phyloP scores from a whole-genome alignment of 2,888 invertebrate species.

The Deladenus siricidicola region DNA sequence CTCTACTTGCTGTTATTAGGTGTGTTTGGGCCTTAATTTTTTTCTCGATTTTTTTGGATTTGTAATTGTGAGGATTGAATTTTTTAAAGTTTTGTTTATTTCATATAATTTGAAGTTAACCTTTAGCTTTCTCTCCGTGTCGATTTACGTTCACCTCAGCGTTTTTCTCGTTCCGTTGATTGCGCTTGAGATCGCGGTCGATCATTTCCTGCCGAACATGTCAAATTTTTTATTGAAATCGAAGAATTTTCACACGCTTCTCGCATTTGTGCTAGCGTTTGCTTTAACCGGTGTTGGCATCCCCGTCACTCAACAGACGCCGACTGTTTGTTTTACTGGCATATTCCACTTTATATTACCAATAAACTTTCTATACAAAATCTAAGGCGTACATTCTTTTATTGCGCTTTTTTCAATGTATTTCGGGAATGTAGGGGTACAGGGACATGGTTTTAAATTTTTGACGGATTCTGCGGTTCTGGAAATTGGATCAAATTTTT shows the following conservation, averaged over 20 bases:
- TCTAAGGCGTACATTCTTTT: too few species aligned
- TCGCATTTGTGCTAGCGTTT: conserved; percentile 23
- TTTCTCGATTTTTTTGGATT: not conserved
- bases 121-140: conserved; percentile 25
- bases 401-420: too few species aligned
- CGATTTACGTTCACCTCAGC: conserved; percentile 22
- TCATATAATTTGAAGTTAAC: conserved; percentile 4
- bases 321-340: conserved; percentile 6
- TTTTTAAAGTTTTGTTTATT: not conserved
- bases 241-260: conserved; percentile 21
- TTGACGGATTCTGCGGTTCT: too few species aligned
- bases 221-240: conserved; percentile 17
- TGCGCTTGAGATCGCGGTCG: conserved; percentile 11
- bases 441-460: too few species aligned
- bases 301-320: conserved; percentile 6
- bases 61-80: conserved; percentile 1
- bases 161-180: conserved; percentile 15
- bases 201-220: conserved; percentile 6
- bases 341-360: too few species aligned
- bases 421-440: too few species aligned
- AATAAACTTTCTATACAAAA: too few species aligned
- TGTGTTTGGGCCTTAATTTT: conserved; percentile 10
- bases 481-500: too few species aligned
- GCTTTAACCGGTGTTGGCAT: conserved; percentile 21
- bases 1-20: conserved; percentile 16